Base-by-base conservation (phyloP, 2,113 vertebrate genomes). In the Scolopax mira region DNA sequence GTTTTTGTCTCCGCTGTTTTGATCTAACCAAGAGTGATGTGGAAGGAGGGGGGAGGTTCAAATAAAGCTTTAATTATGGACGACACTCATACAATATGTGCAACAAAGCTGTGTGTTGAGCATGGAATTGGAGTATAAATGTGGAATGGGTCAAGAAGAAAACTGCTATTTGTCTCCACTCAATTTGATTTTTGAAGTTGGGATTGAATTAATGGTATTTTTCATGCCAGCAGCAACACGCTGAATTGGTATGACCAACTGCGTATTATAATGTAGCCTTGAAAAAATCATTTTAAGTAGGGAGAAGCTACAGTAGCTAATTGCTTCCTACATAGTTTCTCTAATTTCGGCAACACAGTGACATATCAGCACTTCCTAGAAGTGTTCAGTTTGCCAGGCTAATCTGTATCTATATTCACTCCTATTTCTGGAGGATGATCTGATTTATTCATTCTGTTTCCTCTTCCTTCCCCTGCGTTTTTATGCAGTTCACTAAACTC, bases 11-110 rank as follows among this genome's bases (percentile, higher is more conserved):
- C 60, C 66, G 46, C 71, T 64, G 89, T 94, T 94, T 92, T 94
- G 94, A 90, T 94, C 77, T 94, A 94, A 90, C 90, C 54, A 87
- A 83, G 85, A 75, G 55, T 83, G 77, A 91, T 94, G 90, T 85
- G 77, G 91, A 95, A 90, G 51, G 13, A 61, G 58, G 37, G 79
- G 78, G 69, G 64, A 85, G 77, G 77, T 85, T 91, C 84, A 81
- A 94, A 78, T 69, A 67, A 82, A 96, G 73, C 84, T 90, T 89
- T 92, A 90, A 93, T 93, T 94, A 86, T 79, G 80, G 89, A 90
- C 74, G 65, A 57, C 49, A 58, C 19, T 93, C 58, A 39, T 62
- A 64, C 22, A 70, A 46, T 48, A 52, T 28, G 52, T 12, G 3
- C 60, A 79, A 25, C 14, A 25, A 55, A 80, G 64, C 64, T 82